Conservation (phyloP, 2,797 vertebrate genomes). For the Lophius americanus region DNA sequence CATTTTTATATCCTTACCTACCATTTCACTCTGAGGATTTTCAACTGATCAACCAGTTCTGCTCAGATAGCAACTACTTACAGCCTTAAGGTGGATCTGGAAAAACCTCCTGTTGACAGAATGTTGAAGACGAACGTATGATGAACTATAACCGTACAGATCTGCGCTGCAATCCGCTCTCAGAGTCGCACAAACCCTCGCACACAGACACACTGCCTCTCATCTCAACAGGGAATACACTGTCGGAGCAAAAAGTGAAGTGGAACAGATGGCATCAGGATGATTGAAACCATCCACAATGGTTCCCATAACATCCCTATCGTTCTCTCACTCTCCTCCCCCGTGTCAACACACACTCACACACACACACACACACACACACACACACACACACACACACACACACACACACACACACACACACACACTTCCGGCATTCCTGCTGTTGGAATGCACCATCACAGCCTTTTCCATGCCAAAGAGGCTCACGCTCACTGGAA, state of each 20-base stretch:
- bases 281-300: constrained; percentile 79
- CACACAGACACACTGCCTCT: constrained; percentile 34
- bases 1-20: no score
- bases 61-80: no score
- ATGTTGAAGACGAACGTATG: constrained; percentile 23
- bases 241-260: constrained; percentile 68
- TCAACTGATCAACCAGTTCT: no score
- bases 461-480: constrained; percentile 52
- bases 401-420: no score
- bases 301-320: constrained; percentile 61
- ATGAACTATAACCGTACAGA: constrained; percentile 14
- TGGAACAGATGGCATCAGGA: constrained; percentile 78
- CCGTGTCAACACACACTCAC: constrained; percentile 5
- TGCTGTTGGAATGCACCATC: constrained; percentile 49
- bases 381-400: no score
- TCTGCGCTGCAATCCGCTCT: constrained; percentile 44
- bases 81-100: no score
- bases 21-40: no score
- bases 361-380: no score
- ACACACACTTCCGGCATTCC: neutral
- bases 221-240: constrained; percentile 64
- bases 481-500: constrained; percentile 61
- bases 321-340: constrained; percentile 27
- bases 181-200: constrained; percentile 29
- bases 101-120: neutral